phyloP scores from a whole-genome alignment of 1,140 invertebrate species.

The Drosophila nasuta region DNA sequence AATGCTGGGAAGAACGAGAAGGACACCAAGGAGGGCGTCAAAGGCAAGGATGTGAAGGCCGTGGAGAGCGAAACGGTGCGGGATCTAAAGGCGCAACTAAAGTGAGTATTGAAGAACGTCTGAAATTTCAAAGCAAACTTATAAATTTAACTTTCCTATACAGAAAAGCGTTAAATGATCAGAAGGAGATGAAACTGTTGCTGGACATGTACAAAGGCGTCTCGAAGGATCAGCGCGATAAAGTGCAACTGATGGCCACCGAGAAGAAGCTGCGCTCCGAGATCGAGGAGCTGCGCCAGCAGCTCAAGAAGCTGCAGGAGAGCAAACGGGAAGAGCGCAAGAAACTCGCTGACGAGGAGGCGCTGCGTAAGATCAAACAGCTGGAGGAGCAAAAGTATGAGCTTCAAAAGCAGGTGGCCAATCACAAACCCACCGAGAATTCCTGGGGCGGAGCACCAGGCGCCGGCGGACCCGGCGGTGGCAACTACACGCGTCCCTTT shows the following conservation, averaged over 20 bases:
- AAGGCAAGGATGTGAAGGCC: constrained; percentile 87
- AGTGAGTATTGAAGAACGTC: constrained; percentile 87
- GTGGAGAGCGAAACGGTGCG: constrained; percentile 89
- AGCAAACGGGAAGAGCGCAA: constrained; percentile 96
- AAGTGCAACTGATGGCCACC: constrained; percentile 97
- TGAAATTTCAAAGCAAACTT: no score
- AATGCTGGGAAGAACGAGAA: constrained; percentile 86
- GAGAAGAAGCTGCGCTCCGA: constrained; percentile 96
- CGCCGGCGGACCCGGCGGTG: constrained; percentile 54
- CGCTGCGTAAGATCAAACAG: constrained; percentile 96
- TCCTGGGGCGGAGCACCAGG: constrained; percentile 84
- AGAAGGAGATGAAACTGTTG: constrained; percentile 96
- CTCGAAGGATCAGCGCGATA: constrained; percentile 97
- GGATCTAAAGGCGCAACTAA: constrained; percentile 95
- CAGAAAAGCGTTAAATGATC: constrained; percentile 96
- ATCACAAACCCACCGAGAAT: constrained; percentile 92
- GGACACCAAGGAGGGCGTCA: constrained; percentile 85
- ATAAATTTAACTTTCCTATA: background rate
- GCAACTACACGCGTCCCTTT: constrained; percentile 86
- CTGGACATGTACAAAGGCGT: constrained; percentile 99
- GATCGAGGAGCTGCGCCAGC: constrained; percentile 94
- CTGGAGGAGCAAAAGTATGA: constrained; percentile 95
- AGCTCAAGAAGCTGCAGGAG: constrained; percentile 94
- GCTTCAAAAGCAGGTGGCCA: constrained; percentile 92
- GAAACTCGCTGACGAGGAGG: constrained; percentile 97